Conservation (phyloP, 2,888 invertebrate species). For the Hipparchia semele region DNA sequence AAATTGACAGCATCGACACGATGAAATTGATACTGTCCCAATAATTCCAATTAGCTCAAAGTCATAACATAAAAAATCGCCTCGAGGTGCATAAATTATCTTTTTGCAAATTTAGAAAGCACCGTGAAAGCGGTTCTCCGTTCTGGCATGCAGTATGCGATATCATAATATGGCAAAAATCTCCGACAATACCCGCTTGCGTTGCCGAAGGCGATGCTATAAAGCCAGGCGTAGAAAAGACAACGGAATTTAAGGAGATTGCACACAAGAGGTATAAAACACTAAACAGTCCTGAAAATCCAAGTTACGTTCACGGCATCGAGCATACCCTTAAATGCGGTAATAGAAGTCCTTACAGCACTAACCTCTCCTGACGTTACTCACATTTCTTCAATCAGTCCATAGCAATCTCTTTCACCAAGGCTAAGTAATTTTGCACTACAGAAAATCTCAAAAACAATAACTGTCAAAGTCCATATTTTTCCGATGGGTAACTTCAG, state of each 20-base stretch:
- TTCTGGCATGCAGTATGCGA: slow-evolving; percentile 56
- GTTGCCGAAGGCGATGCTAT: slow-evolving; percentile 51
- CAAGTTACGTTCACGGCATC: too few species aligned
- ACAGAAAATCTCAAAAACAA: too few species aligned
- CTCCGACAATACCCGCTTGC: slow-evolving; percentile 56
- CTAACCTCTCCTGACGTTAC: too few species aligned
- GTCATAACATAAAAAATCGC: slow-evolving; percentile 22
- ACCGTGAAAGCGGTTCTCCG: slow-evolving; percentile 62
- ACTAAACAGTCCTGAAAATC: too few species aligned
- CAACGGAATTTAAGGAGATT: slow-evolving; percentile 29
- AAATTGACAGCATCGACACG: slow-evolving; percentile 5
- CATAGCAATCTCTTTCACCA: too few species aligned
- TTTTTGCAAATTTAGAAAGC: slow-evolving; percentile 71
- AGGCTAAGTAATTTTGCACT: too few species aligned
- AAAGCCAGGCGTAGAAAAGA: slow-evolving; percentile 35
- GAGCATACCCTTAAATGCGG: too few species aligned
- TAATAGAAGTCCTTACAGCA: too few species aligned
- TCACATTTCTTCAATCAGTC: too few species aligned
- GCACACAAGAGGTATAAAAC: not conserved
- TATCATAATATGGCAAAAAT: slow-evolving; percentile 71
- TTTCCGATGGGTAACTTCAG: too few species aligned
- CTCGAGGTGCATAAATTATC: slow-evolving; percentile 54
- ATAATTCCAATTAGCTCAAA: slow-evolving; percentile 14
- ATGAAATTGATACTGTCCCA: slow-evolving; percentile 9
- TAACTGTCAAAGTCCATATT: too few species aligned